These are phyloP conservation scores for Etheostoma perlongum DNA, from an alignment of 2,797 vertebrate genomes.

Conservation along the genomic window DNA sequence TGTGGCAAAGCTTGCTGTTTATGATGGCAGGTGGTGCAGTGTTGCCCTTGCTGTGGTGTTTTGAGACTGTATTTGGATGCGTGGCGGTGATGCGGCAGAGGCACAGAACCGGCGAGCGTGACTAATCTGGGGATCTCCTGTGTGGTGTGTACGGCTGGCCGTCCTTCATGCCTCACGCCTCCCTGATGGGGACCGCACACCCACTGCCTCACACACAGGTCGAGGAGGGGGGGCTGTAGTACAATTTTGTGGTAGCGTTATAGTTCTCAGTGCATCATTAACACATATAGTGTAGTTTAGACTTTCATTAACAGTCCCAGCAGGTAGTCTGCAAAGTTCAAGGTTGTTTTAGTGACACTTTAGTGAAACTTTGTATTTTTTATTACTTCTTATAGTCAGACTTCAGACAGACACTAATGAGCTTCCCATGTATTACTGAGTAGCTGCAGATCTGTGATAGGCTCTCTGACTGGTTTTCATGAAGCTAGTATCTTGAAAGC, in stretches of 20 bases:
- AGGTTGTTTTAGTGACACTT: background rate
- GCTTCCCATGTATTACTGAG: no score
- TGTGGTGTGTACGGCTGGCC: slow-evolving; percentile 49
- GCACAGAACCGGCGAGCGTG: slow-evolving; percentile 54
- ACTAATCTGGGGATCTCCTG: slow-evolving; percentile 80
- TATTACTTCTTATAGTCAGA: background rate
- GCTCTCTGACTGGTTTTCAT: no score
- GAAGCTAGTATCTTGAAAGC: no score
- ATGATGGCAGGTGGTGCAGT: slow-evolving; percentile 7
- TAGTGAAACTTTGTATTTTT: background rate
- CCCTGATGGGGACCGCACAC: slow-evolving; percentile 43
- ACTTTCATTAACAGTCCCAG: slow-evolving; percentile 9
- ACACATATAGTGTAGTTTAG: slow-evolving; percentile 18
- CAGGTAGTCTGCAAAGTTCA: slow-evolving; percentile 6
- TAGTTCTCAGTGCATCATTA: slow-evolving; percentile 18
- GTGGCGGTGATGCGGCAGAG: slow-evolving; percentile 50
- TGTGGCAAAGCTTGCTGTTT: slow-evolving; percentile 40
- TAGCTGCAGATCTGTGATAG: no score
- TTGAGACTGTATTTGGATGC: slow-evolving; percentile 67
- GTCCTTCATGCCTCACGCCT: slow-evolving; percentile 74
- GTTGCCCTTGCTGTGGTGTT: slow-evolving; percentile 51
- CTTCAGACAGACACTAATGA: no score
- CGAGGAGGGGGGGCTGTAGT: background rate
- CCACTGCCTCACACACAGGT: slow-evolving; percentile 28
- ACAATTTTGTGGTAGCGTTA: slow-evolving; percentile 16